Evolutionary conservation across 1,140 invertebrate species (phyloP).

Genomic region (Drosophila sp.): DNA sequence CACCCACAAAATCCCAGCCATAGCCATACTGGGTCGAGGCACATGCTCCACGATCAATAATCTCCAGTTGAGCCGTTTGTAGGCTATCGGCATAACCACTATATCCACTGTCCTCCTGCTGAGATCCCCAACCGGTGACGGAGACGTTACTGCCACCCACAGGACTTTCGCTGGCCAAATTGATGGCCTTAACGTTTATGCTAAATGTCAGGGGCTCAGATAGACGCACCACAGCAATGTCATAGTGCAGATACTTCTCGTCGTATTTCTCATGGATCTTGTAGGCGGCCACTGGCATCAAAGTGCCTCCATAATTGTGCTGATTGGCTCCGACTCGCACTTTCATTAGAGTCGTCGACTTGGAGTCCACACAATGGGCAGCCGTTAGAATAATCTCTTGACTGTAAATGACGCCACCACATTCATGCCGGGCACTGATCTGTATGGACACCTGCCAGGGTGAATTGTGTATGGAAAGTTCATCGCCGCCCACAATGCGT

Average conservation of each 20-base stretch:
- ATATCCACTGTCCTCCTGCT: constrained; percentile 1
- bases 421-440: constrained; percentile 84
- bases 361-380: constrained; percentile 84
- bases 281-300: constrained; percentile 43
- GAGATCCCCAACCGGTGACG: constrained; percentile 70
- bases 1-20: constrained; percentile 61
- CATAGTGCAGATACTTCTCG: constrained; percentile 70
- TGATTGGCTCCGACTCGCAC: constrained; percentile 68
- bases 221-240: constrained; percentile 84
- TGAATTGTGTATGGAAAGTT: constrained; percentile 84
- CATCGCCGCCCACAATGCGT: constrained; percentile 85
- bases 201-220: constrained; percentile 41
- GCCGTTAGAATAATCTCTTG: constrained; percentile 85
- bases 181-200: constrained; percentile 53
- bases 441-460: constrained; percentile 85
- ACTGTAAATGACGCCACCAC: constrained; percentile 85
- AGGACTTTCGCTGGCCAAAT: constrained; percentile 55
- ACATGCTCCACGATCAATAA: constrained; percentile 52
- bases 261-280: constrained; percentile 50
- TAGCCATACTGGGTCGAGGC: constrained; percentile 64
- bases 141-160: constrained; percentile 41
- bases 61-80: constrained; percentile 54
- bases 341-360: constrained; percentile 52
- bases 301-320: constrained; percentile 49
- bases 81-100: constrained; percentile 40